Base-by-base conservation (phyloP, 2,888 invertebrate species). In the Eristalinus sepulchralis region DNA sequence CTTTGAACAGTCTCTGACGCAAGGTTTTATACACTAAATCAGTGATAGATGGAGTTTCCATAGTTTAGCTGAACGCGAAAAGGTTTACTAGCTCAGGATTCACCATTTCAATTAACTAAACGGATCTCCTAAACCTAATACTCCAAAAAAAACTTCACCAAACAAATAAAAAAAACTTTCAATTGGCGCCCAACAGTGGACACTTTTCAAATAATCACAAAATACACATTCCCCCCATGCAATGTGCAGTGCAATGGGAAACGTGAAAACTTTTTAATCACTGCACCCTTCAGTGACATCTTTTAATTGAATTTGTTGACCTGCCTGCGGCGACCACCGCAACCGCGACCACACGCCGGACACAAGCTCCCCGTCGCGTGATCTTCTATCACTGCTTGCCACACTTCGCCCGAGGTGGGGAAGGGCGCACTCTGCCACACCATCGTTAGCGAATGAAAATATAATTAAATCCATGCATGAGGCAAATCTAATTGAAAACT, bases 401-500 rank as follows among this genome's bases (percentile, higher is more conserved):
- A 34, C 6, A 13, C 9, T 11, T 24, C 3, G 24, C 24, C 27
- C 0, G n/a, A n/a, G n/a, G 27, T 1, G 31, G 27, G 24, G 24
- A 60, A n/a, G n/a, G n/a, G n/a, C n/a, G 9, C 13, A 24, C 13
- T 60, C 31, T n/a, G n/a, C n/a, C 10, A 24, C 60, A 60, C 60
- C 60, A 31, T 31, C 31, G 31, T 24, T n/a, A 60, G 60, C 24
- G n/a, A 60, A 63, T 31, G 31, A 31, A 63, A 63, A 34, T 63
- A 33, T 57, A 57, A 57, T 57, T 57, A 57, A 57, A 24, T 57
- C 24, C 57, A 57, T 57, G 47, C 57, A 27, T 11, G 11, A 57
- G 24, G 57, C 57, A 57, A 57, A 57, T 20, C 33, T 67, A 67
- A 67, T 67, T 67, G 55, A 33, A 53, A 67, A 55, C 53, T 5